Evolutionary conservation across 2,113 vertebrate species (phyloP).

Genomic region (Myiozetetes cayanensis): DNA sequence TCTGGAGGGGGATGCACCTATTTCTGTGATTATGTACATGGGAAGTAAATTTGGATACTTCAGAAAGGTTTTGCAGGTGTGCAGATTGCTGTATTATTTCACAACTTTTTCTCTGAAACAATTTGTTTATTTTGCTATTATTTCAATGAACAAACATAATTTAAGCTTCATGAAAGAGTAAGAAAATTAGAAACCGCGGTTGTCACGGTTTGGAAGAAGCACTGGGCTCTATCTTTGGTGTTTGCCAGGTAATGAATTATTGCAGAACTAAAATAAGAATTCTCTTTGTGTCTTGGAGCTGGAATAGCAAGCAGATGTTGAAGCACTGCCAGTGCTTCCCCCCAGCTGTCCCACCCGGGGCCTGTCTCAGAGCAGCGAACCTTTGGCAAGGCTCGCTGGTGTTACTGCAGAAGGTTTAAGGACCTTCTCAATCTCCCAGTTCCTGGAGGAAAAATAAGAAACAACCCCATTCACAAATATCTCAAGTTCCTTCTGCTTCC

Average conservation of each 20-base stretch:
- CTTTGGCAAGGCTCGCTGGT: not conserved
- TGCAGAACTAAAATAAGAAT: not conserved
- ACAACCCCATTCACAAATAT: not conserved
- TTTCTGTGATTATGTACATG: not conserved
- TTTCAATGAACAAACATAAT: not conserved
- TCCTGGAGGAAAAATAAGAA: not conserved
- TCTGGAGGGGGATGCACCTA: not conserved
- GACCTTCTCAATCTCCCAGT: not conserved
- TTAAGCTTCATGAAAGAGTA: not conserved
- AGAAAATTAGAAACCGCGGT: not conserved
- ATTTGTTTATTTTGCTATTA: not conserved
- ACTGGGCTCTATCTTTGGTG: not conserved
- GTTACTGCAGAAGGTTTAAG: not conserved
- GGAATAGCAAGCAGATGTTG: not conserved
- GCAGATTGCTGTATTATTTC: not conserved
- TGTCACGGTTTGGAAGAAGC: not conserved
- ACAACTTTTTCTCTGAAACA: not conserved
- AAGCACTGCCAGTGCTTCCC: not conserved
- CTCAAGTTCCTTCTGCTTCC: not conserved
- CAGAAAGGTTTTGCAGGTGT: conserved; percentile 20
- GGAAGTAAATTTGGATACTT: not conserved
- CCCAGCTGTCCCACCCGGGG: not conserved
- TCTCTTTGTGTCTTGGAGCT: not conserved
- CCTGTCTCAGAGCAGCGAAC: not conserved
- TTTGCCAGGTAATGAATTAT: not conserved